Percentiles rank a stretch among this genome's conserved stretches.
Conservation (phyloP, 2,797 vertebrate genomes). For the Sebastes goodei region DNA sequence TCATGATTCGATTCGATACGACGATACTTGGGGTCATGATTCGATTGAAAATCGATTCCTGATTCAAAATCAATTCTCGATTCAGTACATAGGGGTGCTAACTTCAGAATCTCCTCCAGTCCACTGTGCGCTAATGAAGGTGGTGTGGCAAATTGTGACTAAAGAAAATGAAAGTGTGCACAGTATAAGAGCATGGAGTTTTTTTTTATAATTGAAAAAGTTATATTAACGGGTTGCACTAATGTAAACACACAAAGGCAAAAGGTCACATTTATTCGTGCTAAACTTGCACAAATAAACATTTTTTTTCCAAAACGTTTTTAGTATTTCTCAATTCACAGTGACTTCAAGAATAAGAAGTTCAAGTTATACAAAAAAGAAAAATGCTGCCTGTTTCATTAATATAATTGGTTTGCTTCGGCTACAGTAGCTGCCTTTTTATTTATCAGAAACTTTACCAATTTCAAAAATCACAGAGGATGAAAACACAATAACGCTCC, state of each 20-base stretch:
- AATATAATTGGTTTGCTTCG: neutral
- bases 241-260: neutral
- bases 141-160: neutral
- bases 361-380: neutral
- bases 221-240: neutral
- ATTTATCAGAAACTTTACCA: too few species aligned
- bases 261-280: neutral
- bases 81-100: too few species aligned
- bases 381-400: neutral
- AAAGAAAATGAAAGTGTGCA: too few species aligned
- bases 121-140: neutral
- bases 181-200: too few species aligned
- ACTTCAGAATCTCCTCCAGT: too few species aligned
- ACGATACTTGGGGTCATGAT: too few species aligned
- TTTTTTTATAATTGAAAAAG: neutral
- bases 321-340: neutral
- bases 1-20: too few species aligned
- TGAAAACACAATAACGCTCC: too few species aligned
- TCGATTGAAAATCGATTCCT: too few species aligned
- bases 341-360: neutral
- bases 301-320: neutral
- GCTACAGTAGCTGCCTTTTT: too few species aligned
- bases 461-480: too few species aligned
- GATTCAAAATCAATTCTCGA: too few species aligned
- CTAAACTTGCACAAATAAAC: neutral